A percentile compares a stretch with the other conserved stretches of the same genome.
These are phyloP conservation scores for Zoroaster sp. DNA, from an alignment of 53 echinoderm and acorn worm species.

Conservation along the genomic window DNA sequence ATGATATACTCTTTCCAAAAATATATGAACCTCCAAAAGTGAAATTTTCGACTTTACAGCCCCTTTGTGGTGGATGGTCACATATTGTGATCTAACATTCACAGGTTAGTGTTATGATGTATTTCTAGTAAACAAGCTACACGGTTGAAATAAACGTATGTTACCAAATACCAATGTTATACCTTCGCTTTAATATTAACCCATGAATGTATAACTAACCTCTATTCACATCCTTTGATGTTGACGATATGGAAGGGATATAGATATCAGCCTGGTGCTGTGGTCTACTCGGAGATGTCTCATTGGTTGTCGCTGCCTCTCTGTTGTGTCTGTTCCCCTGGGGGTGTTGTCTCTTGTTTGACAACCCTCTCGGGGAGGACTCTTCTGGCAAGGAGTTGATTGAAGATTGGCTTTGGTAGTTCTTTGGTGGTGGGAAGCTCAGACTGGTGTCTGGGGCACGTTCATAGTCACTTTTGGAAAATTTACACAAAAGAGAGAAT, in stretches of 20 bases:
- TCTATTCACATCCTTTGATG: constrained; percentile 15
- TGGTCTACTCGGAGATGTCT: not conserved
- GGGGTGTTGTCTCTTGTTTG: constrained; percentile 4
- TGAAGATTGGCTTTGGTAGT: constrained; percentile 40
- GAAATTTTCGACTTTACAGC: too few species aligned
- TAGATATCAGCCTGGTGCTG: constrained; percentile 72
- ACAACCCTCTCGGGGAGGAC: constrained; percentile 23
- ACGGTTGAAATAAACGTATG: too few species aligned
- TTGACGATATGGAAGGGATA: constrained; percentile 61
- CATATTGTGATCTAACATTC: too few species aligned
- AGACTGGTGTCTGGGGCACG: constrained; percentile 62
- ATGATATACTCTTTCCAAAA: too few species aligned
- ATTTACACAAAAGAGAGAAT: too few species aligned
- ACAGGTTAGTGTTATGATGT: too few species aligned
- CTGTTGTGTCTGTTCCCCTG: not conserved
- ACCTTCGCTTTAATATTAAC: too few species aligned
- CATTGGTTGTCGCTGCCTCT: not conserved
- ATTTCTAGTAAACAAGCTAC: too few species aligned
- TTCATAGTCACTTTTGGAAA: constrained; percentile 23
- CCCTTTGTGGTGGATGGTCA: too few species aligned
- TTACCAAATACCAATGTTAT: too few species aligned
- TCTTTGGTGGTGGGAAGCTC: constrained; percentile 65
- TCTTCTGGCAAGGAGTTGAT: constrained; percentile 5
- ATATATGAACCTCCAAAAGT: too few species aligned
- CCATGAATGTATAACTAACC: too few species aligned